Evolutionary conservation across 2,113 vertebrate species (phyloP), one percentile per base, ranked within the genome.

Genomic region (Arothron firmamentum): DNA sequence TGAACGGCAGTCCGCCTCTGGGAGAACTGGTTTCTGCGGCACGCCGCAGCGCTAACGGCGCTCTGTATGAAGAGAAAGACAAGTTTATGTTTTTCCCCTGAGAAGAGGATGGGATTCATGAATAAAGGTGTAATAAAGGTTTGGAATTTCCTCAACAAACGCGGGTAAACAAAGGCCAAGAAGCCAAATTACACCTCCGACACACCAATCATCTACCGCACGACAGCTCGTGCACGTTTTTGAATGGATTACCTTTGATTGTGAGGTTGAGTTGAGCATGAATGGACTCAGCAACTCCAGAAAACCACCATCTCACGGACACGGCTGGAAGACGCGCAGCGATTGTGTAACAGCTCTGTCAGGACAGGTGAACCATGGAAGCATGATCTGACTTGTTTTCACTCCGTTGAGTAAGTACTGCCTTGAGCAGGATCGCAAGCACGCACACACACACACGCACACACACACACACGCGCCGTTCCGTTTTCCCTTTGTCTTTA

Each of bases 311-410:
- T 5, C 34, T 21, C 51, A 5, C 53, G 46, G 45, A 61, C 34
- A 34, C 67, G 54, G 62, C 17, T 72, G 65, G 48, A 57, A 17
- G 38, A 34, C 23, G 25, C 71, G 52, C 75, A 51, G 48, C 31
- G 51, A 63, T 85, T 87, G 82, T 61, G 80, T 72, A 87, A 87
- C 70, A 67, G 67, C 59, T 57, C 63, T 75, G 63, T 49, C 65
- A 69, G 63, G 67, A 77, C 75, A 87, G 74, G 78, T 86, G 77
- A 87, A 77, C 75, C 81, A 60, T 68, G 66, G 50, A 70, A 73
- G 70, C 59, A 10, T 72, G 87, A 74, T 78, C 65, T 67, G 66
- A 81, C 85, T 83, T 79, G 81, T 85, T 81, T 77, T 74, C 56
- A 56, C 70, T 50, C 70, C 75, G 67, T 71, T 69, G 79, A 69